Base-by-base conservation (phyloP, 2,888 invertebrate species). In the Scaptomyza reducta region DNA sequence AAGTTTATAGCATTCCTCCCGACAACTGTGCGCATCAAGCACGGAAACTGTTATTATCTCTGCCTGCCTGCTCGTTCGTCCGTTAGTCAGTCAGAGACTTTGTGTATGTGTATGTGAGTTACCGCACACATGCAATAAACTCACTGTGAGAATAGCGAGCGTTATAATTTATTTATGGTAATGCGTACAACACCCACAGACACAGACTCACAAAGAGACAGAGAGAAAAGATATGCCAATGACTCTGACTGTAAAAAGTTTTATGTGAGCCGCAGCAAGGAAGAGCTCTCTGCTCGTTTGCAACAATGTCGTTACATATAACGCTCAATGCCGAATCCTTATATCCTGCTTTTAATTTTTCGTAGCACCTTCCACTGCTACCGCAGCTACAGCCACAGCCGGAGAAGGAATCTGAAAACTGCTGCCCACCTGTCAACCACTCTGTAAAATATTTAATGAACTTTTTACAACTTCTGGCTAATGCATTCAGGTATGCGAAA, bases 131-230 rank as follows among this genome's bases (percentile, higher is more conserved):
- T 77, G 84, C 88, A 88, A 87, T 84, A 84, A 88, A 88, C 86
- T 79, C 70, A 66, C 70, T 62, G 88, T 70, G 69, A 69, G 77
- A 74, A 88, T 68, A 79, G 79, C 74, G 75, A 74, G 63, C 77
- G 80, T 88, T 84, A 84, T 88, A 84, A 84, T 84, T 88, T 84
- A 84, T 84, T 84, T 84, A 84, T 88, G 88, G 75, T 85, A 87
- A 85, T 84, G 77, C 83, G 86, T 81, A 75, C 64, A 64, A 75
- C 64, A 64, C 64, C 66, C 70, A 49, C 69, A 61, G 33, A 59
- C 35, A 16, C n/a, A 16, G 22, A 6, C 6, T 6, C 27, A 22
- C 22, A 54, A 14, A 10, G 38, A 29, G 13, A 10, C 25, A 46
- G 27, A 31, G 45, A 33, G 29, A 46, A 31, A 31, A 45, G 44